Base-by-base conservation (phyloP, 1,140 invertebrate species). In the Drosophila sucinea region DNA sequence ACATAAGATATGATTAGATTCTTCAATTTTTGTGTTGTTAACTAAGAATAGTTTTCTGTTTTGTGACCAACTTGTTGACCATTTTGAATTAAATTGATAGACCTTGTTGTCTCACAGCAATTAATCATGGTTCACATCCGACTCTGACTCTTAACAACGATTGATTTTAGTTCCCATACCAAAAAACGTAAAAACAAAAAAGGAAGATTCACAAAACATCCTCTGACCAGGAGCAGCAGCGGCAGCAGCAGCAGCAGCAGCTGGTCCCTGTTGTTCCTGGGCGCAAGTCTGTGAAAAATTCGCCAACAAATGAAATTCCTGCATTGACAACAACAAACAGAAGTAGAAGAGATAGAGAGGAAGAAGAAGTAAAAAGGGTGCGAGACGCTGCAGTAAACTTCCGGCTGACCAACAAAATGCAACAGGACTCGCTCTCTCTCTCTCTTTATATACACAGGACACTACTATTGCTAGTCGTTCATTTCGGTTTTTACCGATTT, bases 351-450 rank as follows among this genome's bases (percentile, higher is more conserved):
- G 32, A 56, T 67, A 81, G 64, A 55, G 44, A 61, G 54, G 17
- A 8, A 67, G 60, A 8, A 5, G 58, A 79, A 4, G 51, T 47
- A 69, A 71, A 84, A 89, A 87, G 84, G 85, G 84, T 89, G 85
- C 84, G 70, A 77, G 75, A 87, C 77, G 81, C 77, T 84, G 80
- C 85, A 78, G 80, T 89, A 90, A 87, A 87, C 84, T 87, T 87
- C 84, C 84, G 80, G 80, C 74, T 84, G 85, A 74, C 77, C 73
- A 75, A 51, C 44, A 81, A 84, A 84, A 78, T 85, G 81, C 84
- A 89, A 89, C 84, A 89, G 81, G 85, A 90, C 77, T 71, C 79
- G 68, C 71, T 73, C 64, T 71, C 77, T 67, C 57, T 40, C 65
- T 71, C 58, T 44, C 23, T 29, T 51, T 58, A 41, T 33, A 47